Evolutionary conservation across 2,797 vertebrate species (phyloP).

Genomic region (Oreonectes daqikongensis): DNA sequence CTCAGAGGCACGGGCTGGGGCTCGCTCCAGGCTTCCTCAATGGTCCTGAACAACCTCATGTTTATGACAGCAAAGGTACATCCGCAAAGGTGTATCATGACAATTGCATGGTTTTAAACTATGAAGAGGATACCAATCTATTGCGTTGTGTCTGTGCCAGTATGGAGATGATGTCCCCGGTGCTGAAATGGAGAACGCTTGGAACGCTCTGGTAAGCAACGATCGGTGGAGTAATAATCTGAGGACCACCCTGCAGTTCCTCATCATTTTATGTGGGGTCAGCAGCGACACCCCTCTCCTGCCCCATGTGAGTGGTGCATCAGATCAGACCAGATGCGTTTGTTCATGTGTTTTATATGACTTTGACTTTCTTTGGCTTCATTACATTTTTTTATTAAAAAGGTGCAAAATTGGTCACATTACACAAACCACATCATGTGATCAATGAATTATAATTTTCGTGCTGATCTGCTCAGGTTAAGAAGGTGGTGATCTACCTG

Average conservation of each 20-base stretch:
- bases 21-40: slow-evolving; percentile 91
- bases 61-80: slow-evolving; percentile 98
- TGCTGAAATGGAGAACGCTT: slow-evolving; percentile 95
- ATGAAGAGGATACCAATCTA: neutral
- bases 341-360: neutral
- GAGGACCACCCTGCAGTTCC: slow-evolving; percentile 91
- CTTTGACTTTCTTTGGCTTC: neutral
- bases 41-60: slow-evolving; percentile 99
- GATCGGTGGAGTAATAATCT: slow-evolving; percentile 97
- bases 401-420: too few species aligned
- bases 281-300: slow-evolving; percentile 94
- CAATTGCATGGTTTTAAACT: neutral
- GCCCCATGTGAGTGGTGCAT: slow-evolving; percentile 83
- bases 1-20: slow-evolving; percentile 96
- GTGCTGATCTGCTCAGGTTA: slow-evolving; percentile 79
- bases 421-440: too few species aligned
- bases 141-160: slow-evolving; percentile 65
- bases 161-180: slow-evolving; percentile 97
- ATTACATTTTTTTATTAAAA: too few species aligned
- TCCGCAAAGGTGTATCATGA: neutral
- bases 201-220: slow-evolving; percentile 95
- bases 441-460: neutral
- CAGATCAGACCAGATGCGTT: neutral
- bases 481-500: slow-evolving; percentile 95
- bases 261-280: slow-evolving; percentile 95